Evolutionary conservation across 2,113 vertebrate genomes (phyloP).

Genomic region (Semnornis frantzii): DNA sequence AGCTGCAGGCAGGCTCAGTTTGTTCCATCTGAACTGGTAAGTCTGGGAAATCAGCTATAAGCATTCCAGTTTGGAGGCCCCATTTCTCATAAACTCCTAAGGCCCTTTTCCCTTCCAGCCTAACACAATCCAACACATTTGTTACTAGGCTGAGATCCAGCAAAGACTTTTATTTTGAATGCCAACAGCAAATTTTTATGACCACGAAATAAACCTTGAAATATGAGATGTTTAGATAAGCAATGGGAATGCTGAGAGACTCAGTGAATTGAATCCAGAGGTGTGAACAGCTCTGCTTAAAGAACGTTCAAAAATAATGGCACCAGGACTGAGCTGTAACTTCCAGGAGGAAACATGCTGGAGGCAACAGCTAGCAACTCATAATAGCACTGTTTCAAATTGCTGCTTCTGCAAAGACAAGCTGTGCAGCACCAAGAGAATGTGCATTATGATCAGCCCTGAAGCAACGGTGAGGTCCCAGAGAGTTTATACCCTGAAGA

Average conservation of each 20-base stretch:
- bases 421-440: not conserved
- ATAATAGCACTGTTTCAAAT: not conserved
- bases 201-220: conserved; percentile 50
- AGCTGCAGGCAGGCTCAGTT: fast-evolving
- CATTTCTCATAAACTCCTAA: not conserved
- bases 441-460: not conserved
- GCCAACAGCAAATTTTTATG: conserved; percentile 41
- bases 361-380: not conserved
- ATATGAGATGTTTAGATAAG: conserved; percentile 37
- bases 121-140: not conserved
- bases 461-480: not conserved
- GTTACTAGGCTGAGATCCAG: conserved; percentile 28
- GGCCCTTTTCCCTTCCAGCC: not conserved
- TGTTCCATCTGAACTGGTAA: not conserved
- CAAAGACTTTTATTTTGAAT: not conserved
- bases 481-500: not conserved
- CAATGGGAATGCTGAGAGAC: not conserved
- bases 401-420: not conserved
- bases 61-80: not conserved
- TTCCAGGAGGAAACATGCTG: conserved; percentile 3
- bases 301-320: conserved; percentile 20
- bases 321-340: not conserved
- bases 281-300: conserved; percentile 25
- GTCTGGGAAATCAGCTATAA: conserved; percentile 1
- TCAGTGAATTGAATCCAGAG: not conserved